Evolutionary conservation across 2,888 invertebrate species (phyloP), one percentile per base, ranked within the genome.

Genomic region (Silvanus unidentatus): DNA sequence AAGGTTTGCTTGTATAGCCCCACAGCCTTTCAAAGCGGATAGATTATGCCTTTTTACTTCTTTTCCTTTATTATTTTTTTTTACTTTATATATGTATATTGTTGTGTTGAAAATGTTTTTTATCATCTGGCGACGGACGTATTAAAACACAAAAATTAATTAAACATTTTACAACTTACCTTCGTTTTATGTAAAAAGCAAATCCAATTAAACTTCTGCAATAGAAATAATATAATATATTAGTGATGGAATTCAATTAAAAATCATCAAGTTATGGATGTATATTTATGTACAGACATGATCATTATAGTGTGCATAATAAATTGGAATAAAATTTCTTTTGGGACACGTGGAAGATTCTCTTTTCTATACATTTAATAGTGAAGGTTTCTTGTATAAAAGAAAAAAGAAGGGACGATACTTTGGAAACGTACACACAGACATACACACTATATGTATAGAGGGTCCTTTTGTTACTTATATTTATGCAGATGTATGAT

Each of bases 281-380:
- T n/a, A n/a, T n/a, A n/a, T n/a, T n/a, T 44, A 52, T 52, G 48
- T 45, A 42, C 39, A 37, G 45, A 40, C 48, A 48, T 48, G 48
- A 15, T 8, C 37, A 16, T 15, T 37, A 37, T 37, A 15, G 15
- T 37, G 37, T 37, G n/a, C 3, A 16, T 15, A 6, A 16, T 15
- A 37, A 37, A 37, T 37, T 37, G 15, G 12, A 15, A 37, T 4
- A 37, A 37, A 37, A 13, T 13, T 37, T 15, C 14, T 4, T 35
- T 8, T 15, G 13, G 37, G 15, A 37, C 37, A 37, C 37, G 37
- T 37, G 37, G 37, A 15, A 11, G 22, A 3, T 22, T 22, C 22
- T 22, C 8, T 5, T 22, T 8, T 32, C 6, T 32, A 32, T 12
- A 32, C 14, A 16, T 37, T 15, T 37, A 37, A 15, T 37, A 32